A percentile compares a stretch with the other conserved stretches of the same genome.
Conservation (phyloP, 2,113 vertebrate genomes). For the Odocoileus hemionus region DNA sequence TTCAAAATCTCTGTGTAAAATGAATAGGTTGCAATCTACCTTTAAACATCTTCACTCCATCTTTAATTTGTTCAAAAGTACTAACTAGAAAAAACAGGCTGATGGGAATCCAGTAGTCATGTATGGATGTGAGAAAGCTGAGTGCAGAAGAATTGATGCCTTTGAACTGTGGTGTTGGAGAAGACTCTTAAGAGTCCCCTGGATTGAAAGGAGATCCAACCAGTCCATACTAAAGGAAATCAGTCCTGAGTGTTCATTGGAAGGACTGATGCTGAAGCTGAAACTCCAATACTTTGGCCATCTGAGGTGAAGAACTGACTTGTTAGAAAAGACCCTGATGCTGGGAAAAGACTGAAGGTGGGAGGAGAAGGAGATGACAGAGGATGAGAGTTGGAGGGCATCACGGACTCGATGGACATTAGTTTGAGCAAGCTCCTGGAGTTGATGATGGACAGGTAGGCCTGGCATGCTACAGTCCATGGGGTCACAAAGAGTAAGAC, state of each 20-base stretch:
- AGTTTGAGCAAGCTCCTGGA: not conserved
- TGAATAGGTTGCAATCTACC: not conserved
- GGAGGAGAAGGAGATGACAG: not conserved
- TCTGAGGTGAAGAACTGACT: not conserved
- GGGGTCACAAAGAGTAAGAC: not conserved
- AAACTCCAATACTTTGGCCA: not conserved
- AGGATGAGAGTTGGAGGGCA: not conserved
- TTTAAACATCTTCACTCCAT: not conserved
- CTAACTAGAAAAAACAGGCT: not conserved
- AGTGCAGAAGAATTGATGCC: not conserved
- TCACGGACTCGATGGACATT: accelerated
- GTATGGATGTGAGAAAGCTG: not conserved
- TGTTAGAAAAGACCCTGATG: not conserved
- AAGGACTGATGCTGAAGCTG: not conserved
- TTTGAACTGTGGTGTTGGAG: not conserved
- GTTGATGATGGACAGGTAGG: not conserved
- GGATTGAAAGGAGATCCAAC: not conserved
- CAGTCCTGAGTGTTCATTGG: not conserved
- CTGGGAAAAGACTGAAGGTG: not conserved
- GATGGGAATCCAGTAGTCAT: not conserved
- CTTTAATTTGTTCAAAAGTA: not conserved
- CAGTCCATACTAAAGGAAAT: not conserved
- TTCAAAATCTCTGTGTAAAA: not conserved
- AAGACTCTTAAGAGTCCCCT: not conserved
- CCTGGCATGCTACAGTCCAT: not conserved